Base-by-base conservation (phyloP, 2,113 vertebrate genomes). In the Trogon melanurus region DNA sequence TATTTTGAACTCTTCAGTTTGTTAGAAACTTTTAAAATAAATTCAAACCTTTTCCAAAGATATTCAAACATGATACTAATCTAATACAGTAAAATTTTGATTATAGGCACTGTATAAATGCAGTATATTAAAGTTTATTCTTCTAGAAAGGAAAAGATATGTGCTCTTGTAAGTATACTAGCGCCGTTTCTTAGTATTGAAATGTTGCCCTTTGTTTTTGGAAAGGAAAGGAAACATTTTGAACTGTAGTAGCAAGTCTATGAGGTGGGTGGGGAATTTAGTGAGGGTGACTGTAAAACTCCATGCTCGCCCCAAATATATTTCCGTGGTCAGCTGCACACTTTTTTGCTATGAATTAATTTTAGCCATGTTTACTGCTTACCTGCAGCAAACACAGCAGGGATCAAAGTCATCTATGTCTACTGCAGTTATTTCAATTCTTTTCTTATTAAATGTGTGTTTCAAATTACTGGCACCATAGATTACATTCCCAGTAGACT, bases 361-460 rank as follows among this genome's bases (percentile, higher is more conserved):
- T 88, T 93, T 53, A 79, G 41, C 14, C 29, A 9, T 60, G 16
- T 78, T 78, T 70, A 22, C 53, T 76, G 18, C 36, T 80, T 85
- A 91, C 75, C 56, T 83, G 75, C 58, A 0, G 4, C n/a, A 85
- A 91, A 69, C 5, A 3, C 73, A 88, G 57, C 71, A 81, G 69
- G 65, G 70, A 78, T 45, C 48, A 74, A 45, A 54, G 23, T 54
- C 58, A 64, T 83, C 75, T 88, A 6, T 61, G 15, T 56, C 56
- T 91, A 73, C 62, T 67, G 83, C 30, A 88, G 51, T 60, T 78
- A 78, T 86, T 94, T 85, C 48, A 83, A 53, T 94, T 88, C 22
- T 90, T 86, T 95, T 91, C 38, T 69, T 94, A 71, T 83, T 86
- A 94, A 88, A 93, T 45, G 8, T 71, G 41, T 75, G 36, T 94